A percentile compares a stretch with the other conserved stretches of the same genome.
Conservation (phyloP, 2,113 vertebrate genomes). For the Tonatia bakeri region DNA sequence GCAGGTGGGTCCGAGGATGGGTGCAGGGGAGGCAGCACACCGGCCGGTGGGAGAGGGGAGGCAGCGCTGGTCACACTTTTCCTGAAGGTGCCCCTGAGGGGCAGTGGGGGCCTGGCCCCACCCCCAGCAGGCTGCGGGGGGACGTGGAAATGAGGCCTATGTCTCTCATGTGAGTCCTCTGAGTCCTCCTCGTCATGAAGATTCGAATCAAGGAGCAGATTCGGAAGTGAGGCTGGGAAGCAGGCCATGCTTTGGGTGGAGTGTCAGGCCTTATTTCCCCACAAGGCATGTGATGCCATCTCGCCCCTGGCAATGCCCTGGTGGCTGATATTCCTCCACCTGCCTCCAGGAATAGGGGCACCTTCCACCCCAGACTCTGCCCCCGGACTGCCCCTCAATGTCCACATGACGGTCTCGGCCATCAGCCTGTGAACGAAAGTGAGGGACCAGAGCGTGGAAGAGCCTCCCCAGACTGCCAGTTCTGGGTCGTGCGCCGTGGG, state of each 20-base stretch:
- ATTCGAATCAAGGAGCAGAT: neutral
- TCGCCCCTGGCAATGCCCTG: too few species aligned
- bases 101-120: too few species aligned
- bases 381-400: neutral
- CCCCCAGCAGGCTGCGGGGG: too few species aligned
- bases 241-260: neutral
- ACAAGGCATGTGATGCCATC: neutral
- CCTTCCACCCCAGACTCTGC: neutral
- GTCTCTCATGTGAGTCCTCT: too few species aligned
- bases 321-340: neutral
- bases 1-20: neutral
- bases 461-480: too few species aligned
- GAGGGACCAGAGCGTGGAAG: too few species aligned
- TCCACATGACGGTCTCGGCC: neutral
- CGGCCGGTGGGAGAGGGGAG: neutral
- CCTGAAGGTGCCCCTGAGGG: neutral
- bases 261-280: neutral
- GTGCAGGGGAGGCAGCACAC: neutral
- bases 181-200: too few species aligned
- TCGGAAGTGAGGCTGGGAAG: too few species aligned
- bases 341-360: too few species aligned
- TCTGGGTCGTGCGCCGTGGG: rapidly evolving
- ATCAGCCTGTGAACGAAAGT: too few species aligned
- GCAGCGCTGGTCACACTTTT: too few species aligned
- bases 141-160: too few species aligned